Evolutionary conservation across 2,797 vertebrate genomes (phyloP), one percentile per base, ranked within the genome.

Genomic region (Peromyscus attwateri): DNA sequence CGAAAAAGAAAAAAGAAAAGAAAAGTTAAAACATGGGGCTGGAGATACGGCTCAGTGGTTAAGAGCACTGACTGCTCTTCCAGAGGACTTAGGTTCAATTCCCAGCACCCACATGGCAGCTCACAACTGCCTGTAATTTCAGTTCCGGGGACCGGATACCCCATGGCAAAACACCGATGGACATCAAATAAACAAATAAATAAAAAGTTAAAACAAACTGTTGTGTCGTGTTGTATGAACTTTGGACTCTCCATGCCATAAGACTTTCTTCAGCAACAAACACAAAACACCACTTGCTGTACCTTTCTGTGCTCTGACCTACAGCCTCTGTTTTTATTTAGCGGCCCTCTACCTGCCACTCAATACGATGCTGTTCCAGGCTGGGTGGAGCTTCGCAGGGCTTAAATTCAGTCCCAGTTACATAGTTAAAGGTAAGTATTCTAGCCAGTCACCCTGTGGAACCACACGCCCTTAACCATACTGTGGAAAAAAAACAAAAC

Each of bases 361-460:
- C 85, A 92, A 29, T 40, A 55, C 2, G 43, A 16, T 73, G 76
- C 76, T 79, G 25, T 75, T 60, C n/a, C 62, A 75, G 87, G 68
- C 27, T 82, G 82, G 40, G 60, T 37, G 92, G 87, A 85, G 52
- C 60, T 76, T 93, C 89, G n/a, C 6, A 43, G 64, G n/a, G 37
- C 71, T 80, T 93, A 90, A 43, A 80, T 95, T 64, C 75, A 62
- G 75, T 80, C 57, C 64, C 27, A 88, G 14, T 43, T 73, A 87
- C 11, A 68, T 1, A 83, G 81, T 64, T 66, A 57, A 19, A 60
- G 85, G 60, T 76, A 93, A 80, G 60, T 11, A 49, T 60, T 80
- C 80, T 0, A 84, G 91, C 27, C 49, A 88, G 16, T 66, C 76
- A 66, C 70, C 81, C 31, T 64, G 64, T 7, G 70, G 46, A 87